Evolutionary conservation across 2,113 vertebrate genomes (phyloP), one percentile per base, ranked within the genome.

Genomic region (Candoia aspera): DNA sequence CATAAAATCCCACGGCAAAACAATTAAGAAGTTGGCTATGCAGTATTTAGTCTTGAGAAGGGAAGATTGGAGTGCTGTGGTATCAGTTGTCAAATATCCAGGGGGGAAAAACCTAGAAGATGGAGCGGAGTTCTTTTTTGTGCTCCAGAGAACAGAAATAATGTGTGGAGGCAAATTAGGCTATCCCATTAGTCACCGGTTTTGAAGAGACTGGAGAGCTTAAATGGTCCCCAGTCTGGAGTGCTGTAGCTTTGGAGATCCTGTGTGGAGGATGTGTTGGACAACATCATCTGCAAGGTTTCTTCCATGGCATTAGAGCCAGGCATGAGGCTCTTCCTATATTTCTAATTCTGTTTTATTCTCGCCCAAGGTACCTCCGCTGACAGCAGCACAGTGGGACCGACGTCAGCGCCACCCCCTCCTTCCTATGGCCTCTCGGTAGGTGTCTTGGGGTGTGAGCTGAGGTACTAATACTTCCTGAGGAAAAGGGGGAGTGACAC

Each of bases 311-410:
- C 4, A 54, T 33, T 29, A 6, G 19, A 54, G 12, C 13, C 85
- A 85, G 19, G 68, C 33, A 11, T 13, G 8, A 2, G 21, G 33
- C 46, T 15, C 19, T 62, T 37, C 8, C n/a, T 53, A 6, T 90
- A 46, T 42, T 84, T 53, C 87, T 92, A 85, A 92, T 9, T 42
- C 37, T 87, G n/a, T 33, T 64, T 60, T 89, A 49, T 88, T 85
- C 12, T 54, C 15, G n/a, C 84, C 49, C 58, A 89, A 84, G 86
- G 0, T 24, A 8, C 13, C 42, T 49, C 11, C n/a, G 15, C 2
- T 24, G 17, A 54, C 13, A 92, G 9, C 68, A 89, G 9, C 21
- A 64, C 73, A 23, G 29, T 5, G 9, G 87, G 8, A 6, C 10
- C 87, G n/a, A 84, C 87, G 3, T 12, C 87, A 5, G 4, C 0